Evolutionary conservation across 2,113 vertebrate species (phyloP).

Genomic region (Cebidichthys violaceus): DNA sequence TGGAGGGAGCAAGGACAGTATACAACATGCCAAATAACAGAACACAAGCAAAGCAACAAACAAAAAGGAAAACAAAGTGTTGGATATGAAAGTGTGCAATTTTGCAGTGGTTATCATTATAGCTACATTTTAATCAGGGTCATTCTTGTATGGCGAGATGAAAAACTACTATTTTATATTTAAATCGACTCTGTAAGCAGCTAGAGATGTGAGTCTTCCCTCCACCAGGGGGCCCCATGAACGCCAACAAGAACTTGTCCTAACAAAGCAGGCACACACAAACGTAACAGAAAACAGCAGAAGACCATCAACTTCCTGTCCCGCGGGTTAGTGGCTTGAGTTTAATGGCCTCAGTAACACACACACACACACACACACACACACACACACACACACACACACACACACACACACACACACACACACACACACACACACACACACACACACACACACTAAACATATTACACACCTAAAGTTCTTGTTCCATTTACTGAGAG

Average conservation of each 20-base stretch:
- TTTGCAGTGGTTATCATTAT: not conserved
- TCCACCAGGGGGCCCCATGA: conserved; percentile 92
- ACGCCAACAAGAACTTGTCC: conserved; percentile 90
- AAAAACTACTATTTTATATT: too few relatives aligned
- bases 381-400: too few relatives aligned
- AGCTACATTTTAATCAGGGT: not conserved
- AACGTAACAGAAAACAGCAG: conserved; percentile 20
- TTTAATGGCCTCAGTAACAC: too few relatives aligned
- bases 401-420: too few relatives aligned
- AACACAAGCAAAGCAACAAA: not conserved
- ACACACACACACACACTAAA: too few relatives aligned
- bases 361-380: too few relatives aligned
- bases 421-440: too few relatives aligned
- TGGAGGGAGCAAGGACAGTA: not conserved
- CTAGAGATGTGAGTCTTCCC: conserved; percentile 88
- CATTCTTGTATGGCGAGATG: not conserved
- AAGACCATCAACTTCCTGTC: too few relatives aligned
- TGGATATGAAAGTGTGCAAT: too few relatives aligned
- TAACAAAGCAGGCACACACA: conserved; percentile 64
- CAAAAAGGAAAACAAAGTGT: not conserved
- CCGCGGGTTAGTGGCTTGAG: too few relatives aligned
- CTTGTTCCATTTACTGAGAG: too few relatives aligned
- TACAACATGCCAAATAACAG: not conserved
- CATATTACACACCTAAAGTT: too few relatives aligned
- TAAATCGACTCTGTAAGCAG: conserved; percentile 88